Conservation (phyloP, 2,797 vertebrate genomes). For the Sebastes jordani region DNA sequence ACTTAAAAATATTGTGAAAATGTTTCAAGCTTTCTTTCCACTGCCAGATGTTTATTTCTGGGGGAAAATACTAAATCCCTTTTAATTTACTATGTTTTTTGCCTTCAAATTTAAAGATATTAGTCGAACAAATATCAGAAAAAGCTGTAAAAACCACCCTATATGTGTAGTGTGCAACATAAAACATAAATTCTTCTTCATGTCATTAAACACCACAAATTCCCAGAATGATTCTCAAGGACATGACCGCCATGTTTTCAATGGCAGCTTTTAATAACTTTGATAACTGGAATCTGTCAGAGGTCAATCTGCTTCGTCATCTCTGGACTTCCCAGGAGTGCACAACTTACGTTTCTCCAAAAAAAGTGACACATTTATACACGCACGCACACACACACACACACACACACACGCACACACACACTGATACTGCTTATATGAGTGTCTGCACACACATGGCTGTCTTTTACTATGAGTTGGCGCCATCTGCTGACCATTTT, state of each 20-base stretch:
- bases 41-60: too few relatives aligned
- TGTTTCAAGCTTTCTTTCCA: too few relatives aligned
- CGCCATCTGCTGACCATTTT: constrained; percentile 46
- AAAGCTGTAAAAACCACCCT: not conserved
- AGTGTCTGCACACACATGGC: not conserved
- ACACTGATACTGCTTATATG: not conserved
- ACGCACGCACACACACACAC: not conserved
- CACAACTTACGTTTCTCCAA: not conserved
- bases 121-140: not conserved
- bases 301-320: constrained; percentile 1
- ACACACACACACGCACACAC: too few relatives aligned
- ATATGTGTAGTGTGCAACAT: not conserved
- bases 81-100: too few relatives aligned
- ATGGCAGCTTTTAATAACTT: not conserved
- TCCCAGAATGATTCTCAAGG: not conserved
- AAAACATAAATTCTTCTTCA: not conserved
- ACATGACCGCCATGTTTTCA: not conserved
- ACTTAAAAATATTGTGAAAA: too few relatives aligned
- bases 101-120: too few relatives aligned
- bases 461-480: constrained; percentile 3
- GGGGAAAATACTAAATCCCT: too few relatives aligned
- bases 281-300: not conserved
- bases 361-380: not conserved
- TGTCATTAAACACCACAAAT: not conserved
- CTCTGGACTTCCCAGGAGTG: constrained; percentile 21